Evolutionary conservation across 2,113 vertebrate species (phyloP).

Genomic region (Microcebus ravelobensis): DNA sequence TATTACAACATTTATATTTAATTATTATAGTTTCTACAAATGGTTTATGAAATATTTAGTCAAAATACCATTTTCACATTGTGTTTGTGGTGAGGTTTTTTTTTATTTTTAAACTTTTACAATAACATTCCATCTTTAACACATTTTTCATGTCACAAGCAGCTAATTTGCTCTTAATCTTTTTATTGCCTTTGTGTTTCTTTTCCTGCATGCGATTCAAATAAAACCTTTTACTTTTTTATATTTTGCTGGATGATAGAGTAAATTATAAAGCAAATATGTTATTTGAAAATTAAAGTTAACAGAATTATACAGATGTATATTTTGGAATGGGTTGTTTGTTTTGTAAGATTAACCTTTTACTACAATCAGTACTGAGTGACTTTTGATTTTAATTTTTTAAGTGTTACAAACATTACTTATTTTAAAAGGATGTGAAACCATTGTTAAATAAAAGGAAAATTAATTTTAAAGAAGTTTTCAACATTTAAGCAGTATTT

Average conservation of each 20-base stretch:
- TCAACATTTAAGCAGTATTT: neutral
- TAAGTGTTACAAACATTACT: neutral
- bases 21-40: neutral
- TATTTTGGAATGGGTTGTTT: neutral
- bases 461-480: neutral
- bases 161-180: neutral
- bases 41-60: neutral
- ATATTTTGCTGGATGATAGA: neutral
- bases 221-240: neutral
- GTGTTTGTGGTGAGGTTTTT: neutral
- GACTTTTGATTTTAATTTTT: neutral
- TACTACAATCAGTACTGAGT: neutral
- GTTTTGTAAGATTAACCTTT: neutral
- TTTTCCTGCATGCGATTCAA: neutral
- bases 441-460: neutral
- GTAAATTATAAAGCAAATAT: neutral
- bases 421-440: neutral
- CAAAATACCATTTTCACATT: neutral
- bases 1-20: neutral
- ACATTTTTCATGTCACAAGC: neutral
- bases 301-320: neutral
- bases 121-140: neutral
- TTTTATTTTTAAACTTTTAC: neutral
- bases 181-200: neutral
- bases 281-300: neutral